Conservation (phyloP, 2,113 vertebrate species). For the Acinonyx jubatus region DNA sequence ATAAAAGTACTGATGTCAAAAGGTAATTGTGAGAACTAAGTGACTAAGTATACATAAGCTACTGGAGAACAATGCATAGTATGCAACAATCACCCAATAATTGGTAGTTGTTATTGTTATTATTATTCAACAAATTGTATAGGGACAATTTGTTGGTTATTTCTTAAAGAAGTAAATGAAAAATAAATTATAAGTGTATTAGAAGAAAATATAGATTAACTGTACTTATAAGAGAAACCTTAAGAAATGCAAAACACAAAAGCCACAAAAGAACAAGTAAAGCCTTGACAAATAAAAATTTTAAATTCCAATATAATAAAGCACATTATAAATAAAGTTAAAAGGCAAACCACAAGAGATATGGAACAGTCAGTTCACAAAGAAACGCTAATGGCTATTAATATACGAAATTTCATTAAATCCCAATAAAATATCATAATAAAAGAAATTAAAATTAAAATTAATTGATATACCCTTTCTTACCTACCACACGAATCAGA, state of each 20-base stretch:
- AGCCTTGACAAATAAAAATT: conserved; percentile 4
- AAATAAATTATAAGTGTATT: conserved; percentile 25
- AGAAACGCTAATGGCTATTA: conserved; percentile 20
- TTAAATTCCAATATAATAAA: neutral
- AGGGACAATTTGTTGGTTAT: neutral
- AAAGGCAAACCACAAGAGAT: conserved; percentile 5
- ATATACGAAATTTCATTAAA: neutral
- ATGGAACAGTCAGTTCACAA: neutral
- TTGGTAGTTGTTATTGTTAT: neutral
- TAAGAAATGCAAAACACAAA: conserved; percentile 37
- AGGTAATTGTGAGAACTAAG: neutral
- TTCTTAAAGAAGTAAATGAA: conserved; percentile 34
- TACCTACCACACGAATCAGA: neutral
- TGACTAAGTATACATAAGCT: neutral
- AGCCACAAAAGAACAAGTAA: neutral
- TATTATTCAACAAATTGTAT: neutral
- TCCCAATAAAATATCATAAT: conserved; percentile 37
- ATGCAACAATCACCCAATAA: neutral
- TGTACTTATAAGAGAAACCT: neutral
- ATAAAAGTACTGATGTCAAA: conserved; percentile 3
- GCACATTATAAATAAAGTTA: neutral
- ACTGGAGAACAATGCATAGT: neutral
- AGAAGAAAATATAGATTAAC: neutral
- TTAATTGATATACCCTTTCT: neutral
- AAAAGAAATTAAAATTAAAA: conserved; percentile 27